Evolutionary conservation across 1,140 invertebrate species (phyloP).

Genomic region (Chionoecetes opilio): DNA sequence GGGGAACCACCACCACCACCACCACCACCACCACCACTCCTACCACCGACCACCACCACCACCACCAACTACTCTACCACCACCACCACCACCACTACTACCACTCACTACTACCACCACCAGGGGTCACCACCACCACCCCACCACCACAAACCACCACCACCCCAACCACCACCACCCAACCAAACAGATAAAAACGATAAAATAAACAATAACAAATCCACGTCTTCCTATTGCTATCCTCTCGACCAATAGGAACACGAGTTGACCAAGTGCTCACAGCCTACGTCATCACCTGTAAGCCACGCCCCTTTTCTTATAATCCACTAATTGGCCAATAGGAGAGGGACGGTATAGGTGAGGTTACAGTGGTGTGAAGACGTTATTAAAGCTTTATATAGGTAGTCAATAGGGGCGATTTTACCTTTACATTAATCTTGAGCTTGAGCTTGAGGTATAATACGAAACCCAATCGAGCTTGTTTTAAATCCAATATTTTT

Average conservation of each 20-base stretch:
- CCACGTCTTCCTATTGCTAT: background rate
- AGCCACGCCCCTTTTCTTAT: background rate
- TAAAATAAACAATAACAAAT: background rate
- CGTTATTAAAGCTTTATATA: too few species aligned
- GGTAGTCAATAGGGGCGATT: background rate
- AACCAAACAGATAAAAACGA: background rate
- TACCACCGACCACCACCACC: background rate
- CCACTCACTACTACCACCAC: too few species aligned
- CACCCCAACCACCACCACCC: background rate
- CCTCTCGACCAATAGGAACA: background rate
- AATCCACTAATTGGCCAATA: background rate
- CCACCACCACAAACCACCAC: too few species aligned
- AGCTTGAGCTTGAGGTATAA: too few species aligned
- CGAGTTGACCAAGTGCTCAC: background rate
- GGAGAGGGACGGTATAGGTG: background rate
- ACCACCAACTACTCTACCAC: too few species aligned
- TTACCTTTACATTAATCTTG: too few species aligned
- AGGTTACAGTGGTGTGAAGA: background rate
- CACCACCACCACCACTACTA: too few species aligned
- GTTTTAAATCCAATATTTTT: too few species aligned
- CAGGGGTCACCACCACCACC: too few species aligned
- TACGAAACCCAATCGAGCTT: too few species aligned
- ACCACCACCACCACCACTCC: background rate
- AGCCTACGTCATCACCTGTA: background rate
- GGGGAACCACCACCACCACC: too few species aligned